Percentiles rank a stretch among this genome's conserved stretches.
phyloP scores from a whole-genome alignment of 2,888 invertebrate genomes.

The Miltochrista miniata region DNA sequence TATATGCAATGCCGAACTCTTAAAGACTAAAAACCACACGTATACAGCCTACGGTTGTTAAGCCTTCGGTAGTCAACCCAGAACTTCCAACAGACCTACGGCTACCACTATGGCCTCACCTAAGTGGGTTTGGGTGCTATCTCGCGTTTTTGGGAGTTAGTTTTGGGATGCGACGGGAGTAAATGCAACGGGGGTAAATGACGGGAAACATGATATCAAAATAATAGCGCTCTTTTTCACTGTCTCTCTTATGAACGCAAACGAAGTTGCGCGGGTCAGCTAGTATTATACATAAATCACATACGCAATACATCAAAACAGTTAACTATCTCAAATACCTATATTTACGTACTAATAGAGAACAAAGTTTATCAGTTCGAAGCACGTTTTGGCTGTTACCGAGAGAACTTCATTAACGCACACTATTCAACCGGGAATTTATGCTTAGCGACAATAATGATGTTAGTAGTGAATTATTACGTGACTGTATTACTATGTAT shows the following conservation, averaged over 20 bases:
- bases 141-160: no score
- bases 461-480: constrained; percentile 53
- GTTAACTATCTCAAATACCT: constrained; percentile 11
- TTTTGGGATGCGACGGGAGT: no score
- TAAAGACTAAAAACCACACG: no score
- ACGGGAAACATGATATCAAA: no score
- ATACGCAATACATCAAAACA: constrained; percentile 5
- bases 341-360: constrained; percentile 22
- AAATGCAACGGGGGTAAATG: no score
- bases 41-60: no score
- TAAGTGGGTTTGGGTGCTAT: no score
- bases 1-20: no score
- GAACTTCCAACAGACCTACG: no score
- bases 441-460: constrained; percentile 59
- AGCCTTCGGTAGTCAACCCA: no score
- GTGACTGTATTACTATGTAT: constrained; percentile 43
- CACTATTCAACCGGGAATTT: constrained; percentile 60
- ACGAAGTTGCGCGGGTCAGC: background rate
- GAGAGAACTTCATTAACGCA: constrained; percentile 57
- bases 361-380: constrained; percentile 54
- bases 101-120: no score
- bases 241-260: no score
- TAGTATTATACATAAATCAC: background rate
- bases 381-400: constrained; percentile 55
- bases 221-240: background rate